phyloP scores from a whole-genome alignment of 2,888 invertebrate genomes.

The Nemoura dubitans region DNA sequence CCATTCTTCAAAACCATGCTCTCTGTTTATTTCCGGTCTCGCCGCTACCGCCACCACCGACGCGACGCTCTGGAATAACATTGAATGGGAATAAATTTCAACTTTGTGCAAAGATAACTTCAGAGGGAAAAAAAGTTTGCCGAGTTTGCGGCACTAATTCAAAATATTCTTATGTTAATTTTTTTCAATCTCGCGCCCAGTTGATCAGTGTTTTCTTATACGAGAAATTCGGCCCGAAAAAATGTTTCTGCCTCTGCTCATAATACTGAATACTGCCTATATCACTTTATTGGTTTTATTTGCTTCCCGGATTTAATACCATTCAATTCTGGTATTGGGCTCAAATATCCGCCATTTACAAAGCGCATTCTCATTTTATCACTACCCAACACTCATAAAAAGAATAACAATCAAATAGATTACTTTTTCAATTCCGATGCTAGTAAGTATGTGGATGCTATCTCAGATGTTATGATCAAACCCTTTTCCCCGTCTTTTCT shows the following conservation, averaged over 20 bases:
- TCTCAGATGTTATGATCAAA: background rate
- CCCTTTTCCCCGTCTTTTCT: background rate
- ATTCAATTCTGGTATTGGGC: background rate
- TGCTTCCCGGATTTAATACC: background rate
- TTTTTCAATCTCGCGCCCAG: background rate
- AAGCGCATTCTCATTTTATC: background rate
- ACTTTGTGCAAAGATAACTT: slow-evolving; percentile 3
- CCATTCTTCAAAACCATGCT: slow-evolving; percentile 27
- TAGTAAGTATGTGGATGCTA: background rate
- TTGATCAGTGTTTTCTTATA: background rate
- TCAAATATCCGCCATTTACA: background rate
- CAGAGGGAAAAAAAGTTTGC: background rate
- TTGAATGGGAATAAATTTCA: slow-evolving; percentile 1
- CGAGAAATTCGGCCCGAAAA: background rate
- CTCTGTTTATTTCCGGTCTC: slow-evolving; percentile 30
- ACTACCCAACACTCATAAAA: background rate
- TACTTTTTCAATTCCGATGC: background rate
- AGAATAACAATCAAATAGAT: background rate
- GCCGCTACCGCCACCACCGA: background rate
- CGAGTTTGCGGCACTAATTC: background rate
- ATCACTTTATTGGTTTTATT: background rate
- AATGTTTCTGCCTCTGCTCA: background rate
- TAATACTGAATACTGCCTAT: too few relatives aligned
- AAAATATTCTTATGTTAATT: slow-evolving; percentile 7
- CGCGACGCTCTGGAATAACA: slow-evolving; percentile 18